Base-by-base conservation (phyloP, 2,888 invertebrate genomes). In the Erynnis tages region DNA sequence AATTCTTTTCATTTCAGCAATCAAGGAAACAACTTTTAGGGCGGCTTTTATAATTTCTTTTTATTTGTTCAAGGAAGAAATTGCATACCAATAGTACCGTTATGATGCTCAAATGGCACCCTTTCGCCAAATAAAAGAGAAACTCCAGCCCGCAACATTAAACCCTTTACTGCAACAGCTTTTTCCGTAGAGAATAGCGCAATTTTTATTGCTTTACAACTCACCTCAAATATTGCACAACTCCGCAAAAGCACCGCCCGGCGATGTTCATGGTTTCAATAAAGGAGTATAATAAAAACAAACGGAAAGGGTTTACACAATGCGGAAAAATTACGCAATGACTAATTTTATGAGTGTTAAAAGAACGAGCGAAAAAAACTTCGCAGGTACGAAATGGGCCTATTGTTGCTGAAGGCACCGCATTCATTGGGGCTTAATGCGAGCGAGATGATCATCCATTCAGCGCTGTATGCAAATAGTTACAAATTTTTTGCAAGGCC, bases 301-400 rank as follows among this genome's bases (percentile, higher is more conserved):
- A 84, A 84, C 82, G 84, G 82, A 89, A 89, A 88, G 89, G 88
- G 88, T 89, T 87, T 79, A 74, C 67, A 84, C 80, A 87, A 87
- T 83, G 84, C 85, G 73, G 85, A 86, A 87, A 82, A 84, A 83
- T 87, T 89, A 86, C 82, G 89, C 89, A 87, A 88, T 79, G 67
- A 65, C 73, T 58, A 73, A 73, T 80, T 87, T 86, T 85, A 86
- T 65, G 79, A 73, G 50, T 64, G 66, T 67, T 61, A 67, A 73
- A 72, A 71, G 63, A 53, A 56, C 57, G 56, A 47, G 54, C 54
- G 37, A 70, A 78, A 82, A 84, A 86, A 83, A 80, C 80, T 82
- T 82, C 61, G 79, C 87, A 88, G 88, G 88, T 88, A 89, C 74
- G 73, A 78, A 78, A 78, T 69, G 62, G 65, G 49, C 55, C 67